Percentiles rank a stretch among this genome's conserved stretches.
phyloP scores from a whole-genome alignment of 2,113 vertebrate genomes.

The Meleagris gallopavo region DNA sequence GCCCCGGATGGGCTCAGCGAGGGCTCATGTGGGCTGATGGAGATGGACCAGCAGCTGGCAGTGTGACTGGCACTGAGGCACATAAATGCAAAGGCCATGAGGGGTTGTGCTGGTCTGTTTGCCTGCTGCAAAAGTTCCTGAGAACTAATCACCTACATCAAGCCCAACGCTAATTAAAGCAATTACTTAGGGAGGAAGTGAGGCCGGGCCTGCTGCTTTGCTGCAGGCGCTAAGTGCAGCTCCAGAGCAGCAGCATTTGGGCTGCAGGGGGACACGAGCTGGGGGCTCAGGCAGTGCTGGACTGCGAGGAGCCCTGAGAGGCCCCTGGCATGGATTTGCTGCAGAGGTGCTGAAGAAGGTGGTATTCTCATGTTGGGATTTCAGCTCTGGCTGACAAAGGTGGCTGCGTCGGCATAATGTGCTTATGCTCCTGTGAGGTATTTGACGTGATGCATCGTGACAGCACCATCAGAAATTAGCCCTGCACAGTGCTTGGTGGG shows the following conservation, averaged over 20 bases:
- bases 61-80: neutral
- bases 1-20: neutral
- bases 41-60: neutral
- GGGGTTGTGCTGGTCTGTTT: neutral
- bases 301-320: conserved; percentile 2
- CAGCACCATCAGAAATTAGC: conserved; percentile 18
- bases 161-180: conserved; percentile 31
- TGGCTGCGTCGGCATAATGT: conserved; percentile 28
- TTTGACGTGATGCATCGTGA: conserved; percentile 58
- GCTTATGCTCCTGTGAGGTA: conserved; percentile 52
- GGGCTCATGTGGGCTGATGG: neutral
- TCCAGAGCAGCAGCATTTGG: neutral
- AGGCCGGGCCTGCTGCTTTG: neutral
- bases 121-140: neutral
- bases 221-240: neutral
- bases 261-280: neutral
- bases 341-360: neutral
- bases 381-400: conserved; percentile 42
- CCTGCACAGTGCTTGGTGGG: conserved; percentile 25
- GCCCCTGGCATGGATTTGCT: neutral
- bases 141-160: conserved; percentile 44
- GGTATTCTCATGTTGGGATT: conserved; percentile 28
- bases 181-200: conserved; percentile 20
- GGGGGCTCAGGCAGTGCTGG: fast-evolving
- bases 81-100: neutral